These are phyloP conservation scores for Hetaerina titia DNA, from an alignment of 2,888 invertebrate species.

Conservation along the genomic window DNA sequence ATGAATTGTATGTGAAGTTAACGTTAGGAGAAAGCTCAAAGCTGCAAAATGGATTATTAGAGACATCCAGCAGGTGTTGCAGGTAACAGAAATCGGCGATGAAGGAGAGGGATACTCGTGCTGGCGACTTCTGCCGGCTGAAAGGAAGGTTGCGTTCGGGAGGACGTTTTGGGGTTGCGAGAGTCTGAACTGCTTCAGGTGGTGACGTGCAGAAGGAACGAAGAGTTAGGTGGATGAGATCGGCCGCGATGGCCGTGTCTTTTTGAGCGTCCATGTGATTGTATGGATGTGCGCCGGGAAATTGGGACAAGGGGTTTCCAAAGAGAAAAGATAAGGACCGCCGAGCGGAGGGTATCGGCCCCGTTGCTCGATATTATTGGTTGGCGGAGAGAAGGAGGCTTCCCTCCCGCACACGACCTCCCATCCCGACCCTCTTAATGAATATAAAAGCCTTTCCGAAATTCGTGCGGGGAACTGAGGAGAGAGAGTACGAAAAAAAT, in stretches of 20 bases:
- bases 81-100: too few relatives aligned
- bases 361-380: constrained; percentile 33
- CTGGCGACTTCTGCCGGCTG: too few relatives aligned
- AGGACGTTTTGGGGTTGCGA: neutral
- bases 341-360: constrained; percentile 11
- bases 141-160: too few relatives aligned
- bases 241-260: neutral
- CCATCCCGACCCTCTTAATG: neutral
- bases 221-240: neutral
- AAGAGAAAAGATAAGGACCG: neutral
- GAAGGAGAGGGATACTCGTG: too few relatives aligned
- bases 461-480: neutral
- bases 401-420: neutral
- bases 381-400: neutral
- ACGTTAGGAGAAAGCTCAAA: too few relatives aligned
- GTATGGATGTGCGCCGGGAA: neutral
- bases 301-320: constrained; percentile 38
- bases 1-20: too few relatives aligned
- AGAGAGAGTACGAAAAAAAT: neutral
- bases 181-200: neutral
- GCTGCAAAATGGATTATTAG: too few relatives aligned
- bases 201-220: neutral
- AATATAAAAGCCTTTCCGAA: neutral
- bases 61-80: too few relatives aligned
- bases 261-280: neutral